Evolutionary conservation across 2,797 vertebrate species (phyloP), one percentile per base, ranked within the genome.

Genomic region (Muscicapa striata): DNA sequence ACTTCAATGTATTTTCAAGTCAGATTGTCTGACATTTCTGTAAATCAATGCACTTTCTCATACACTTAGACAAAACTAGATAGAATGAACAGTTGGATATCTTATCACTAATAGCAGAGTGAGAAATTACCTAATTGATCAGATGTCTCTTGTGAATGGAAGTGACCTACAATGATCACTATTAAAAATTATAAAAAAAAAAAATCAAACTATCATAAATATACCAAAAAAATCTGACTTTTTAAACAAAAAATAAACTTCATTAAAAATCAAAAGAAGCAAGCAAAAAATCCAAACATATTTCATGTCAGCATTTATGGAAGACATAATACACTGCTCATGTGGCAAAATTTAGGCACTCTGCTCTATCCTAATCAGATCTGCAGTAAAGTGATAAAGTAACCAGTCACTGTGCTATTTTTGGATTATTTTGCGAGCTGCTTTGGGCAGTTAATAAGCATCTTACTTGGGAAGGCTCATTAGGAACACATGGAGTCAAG

Each of bases 351-450:
- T 67, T 73, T 54, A 89, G 69, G 61, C 40, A 54, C 85, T 72
- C 69, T 52, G 61, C 68, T 78, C 68, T 91, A 49, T 45, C 58
- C 91, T 92, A 90, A 93, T 94, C 70, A 95, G 79, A 84, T 94
- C 86, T 94, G 82, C 45, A 95, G 90, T 86, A 91, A 89, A 95
- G 93, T 32, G 46, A 94, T 36, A 97, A 94, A 93, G 85, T 80
- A 94, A 69, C 81, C 75, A 89, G 87, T 86, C 94, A 90, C 86
- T 61, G 36, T n/a, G 92, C 94, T 96, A 94, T 93, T 96, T 96
- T 88, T 34, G 69, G 89, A 95, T 77, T 83, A 92, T 83, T 88
- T 96, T 86, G 59, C 1, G 30, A 80, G 78, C 79, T 92, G 57
- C 70, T 96, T 90, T 85, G 85, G 78, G 67, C 76, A 94, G 69